Percentiles rank a stretch among this genome's conserved stretches.
Conservation (phyloP, 1,140 invertebrate genomes). For the Phenacoccus solenopsis region DNA sequence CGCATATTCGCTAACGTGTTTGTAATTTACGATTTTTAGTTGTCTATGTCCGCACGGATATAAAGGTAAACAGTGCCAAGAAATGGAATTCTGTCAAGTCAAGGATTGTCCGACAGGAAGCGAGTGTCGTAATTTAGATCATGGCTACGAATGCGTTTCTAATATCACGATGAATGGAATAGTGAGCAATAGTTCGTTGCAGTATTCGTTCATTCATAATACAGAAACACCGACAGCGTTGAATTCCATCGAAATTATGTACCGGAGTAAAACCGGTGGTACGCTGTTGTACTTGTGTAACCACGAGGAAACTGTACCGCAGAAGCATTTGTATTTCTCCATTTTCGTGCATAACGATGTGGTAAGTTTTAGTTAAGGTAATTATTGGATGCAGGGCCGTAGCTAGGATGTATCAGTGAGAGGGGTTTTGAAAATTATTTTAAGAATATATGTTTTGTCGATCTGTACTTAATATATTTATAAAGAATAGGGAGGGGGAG, state of each 20-base stretch:
- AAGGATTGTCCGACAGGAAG: conserved; percentile 67
- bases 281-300: conserved; percentile 48
- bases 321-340: conserved; percentile 43
- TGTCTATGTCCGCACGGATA: conserved; percentile 79
- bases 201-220: conserved; percentile 27
- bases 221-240: conserved; percentile 23
- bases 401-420: no score
- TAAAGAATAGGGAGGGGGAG: no score
- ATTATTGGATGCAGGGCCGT: no score
- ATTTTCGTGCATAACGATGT: conserved; percentile 55
- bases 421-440: no score
- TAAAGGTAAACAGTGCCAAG: conserved; percentile 82
- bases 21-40: conserved; percentile 27
- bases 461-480: no score
- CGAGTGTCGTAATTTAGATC: conserved; percentile 72
- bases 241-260: conserved; percentile 43
- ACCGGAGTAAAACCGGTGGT: conserved; percentile 57
- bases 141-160: conserved; percentile 85
- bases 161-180: conserved; percentile 71
- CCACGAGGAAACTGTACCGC: conserved; percentile 33
- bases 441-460: no score
- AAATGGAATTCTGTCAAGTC: conserved; percentile 81
- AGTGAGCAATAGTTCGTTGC: conserved; percentile 21
- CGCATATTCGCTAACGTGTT: not conserved
- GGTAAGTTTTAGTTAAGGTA: conserved; percentile 51